These are phyloP conservation scores for Oreochromis aureus DNA, from an alignment of 2,113 vertebrate species.

Conservation along the genomic window DNA sequence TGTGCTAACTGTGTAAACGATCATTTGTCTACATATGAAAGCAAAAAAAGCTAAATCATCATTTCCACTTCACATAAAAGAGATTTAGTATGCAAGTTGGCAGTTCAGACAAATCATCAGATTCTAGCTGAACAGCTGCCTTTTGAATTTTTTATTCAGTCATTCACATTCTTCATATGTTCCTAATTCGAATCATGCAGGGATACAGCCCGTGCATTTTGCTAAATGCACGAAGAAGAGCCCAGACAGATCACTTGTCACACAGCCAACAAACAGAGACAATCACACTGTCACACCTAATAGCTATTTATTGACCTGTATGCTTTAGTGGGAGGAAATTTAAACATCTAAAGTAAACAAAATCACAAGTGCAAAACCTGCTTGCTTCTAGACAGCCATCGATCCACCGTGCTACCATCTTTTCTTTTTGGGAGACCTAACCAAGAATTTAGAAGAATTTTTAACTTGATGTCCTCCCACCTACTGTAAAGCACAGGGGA, in stretches of 20 bases:
- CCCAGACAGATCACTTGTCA: background rate
- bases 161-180: background rate
- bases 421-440: background rate
- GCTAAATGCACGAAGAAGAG: background rate
- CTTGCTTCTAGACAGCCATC: background rate
- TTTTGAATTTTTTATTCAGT: background rate
- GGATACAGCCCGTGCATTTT: background rate
- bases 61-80: background rate
- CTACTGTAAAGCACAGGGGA: background rate
- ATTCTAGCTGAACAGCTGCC: background rate
- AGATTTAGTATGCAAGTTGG: background rate
- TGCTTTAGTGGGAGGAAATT: background rate
- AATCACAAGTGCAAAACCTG: slow-evolving; percentile 4
- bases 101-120: background rate
- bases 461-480: background rate
- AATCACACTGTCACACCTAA: slow-evolving; percentile 2
- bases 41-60: background rate
- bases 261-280: background rate
- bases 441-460: background rate
- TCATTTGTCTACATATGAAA: background rate
- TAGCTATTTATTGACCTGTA: slow-evolving; percentile 10
- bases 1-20: background rate
- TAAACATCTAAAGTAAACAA: background rate
- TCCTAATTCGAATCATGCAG: background rate
- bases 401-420: background rate